A percentile compares a stretch with the other conserved stretches of the same genome.
Conservation (phyloP, 2,888 invertebrate genomes). For the Heliconius ethilla region DNA sequence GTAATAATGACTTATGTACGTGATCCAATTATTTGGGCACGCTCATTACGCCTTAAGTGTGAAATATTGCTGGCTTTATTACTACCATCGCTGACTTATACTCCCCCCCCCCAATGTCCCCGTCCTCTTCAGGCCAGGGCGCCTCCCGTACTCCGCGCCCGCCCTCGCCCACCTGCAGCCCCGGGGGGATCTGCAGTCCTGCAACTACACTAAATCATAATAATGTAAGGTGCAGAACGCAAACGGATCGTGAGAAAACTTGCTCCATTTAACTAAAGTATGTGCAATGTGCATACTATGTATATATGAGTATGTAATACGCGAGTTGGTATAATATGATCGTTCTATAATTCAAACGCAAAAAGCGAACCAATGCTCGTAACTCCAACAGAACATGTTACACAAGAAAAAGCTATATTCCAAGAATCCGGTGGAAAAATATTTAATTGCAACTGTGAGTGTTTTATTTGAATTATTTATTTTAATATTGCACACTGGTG, state of each 20-base stretch:
- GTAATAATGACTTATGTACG: constrained; percentile 84
- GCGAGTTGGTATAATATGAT: neutral
- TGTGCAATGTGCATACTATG: constrained; percentile 34
- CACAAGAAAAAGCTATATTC: constrained; percentile 34
- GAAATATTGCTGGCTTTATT: constrained; percentile 82
- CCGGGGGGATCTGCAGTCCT: constrained; percentile 62
- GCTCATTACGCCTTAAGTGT: constrained; percentile 83
- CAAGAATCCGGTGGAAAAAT: constrained; percentile 39
- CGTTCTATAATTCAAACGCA: constrained; percentile 33
- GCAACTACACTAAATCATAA: constrained; percentile 79
- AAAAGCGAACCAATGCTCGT: constrained; percentile 31
- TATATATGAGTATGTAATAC: neutral
- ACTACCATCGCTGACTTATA: constrained; percentile 71
- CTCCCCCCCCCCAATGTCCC: constrained; percentile 33
- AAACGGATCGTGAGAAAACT: constrained; percentile 50
- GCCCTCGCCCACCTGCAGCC: constrained; percentile 42
- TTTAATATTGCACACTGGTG: constrained; percentile 32
- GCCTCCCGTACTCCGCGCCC: constrained; percentile 44
- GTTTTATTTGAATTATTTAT: constrained; percentile 29
- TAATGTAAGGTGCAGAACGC: constrained; percentile 71
- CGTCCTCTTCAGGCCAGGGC: constrained; percentile 15
- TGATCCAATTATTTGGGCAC: constrained; percentile 83
- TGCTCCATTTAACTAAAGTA: constrained; percentile 44
- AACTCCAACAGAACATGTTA: constrained; percentile 32
- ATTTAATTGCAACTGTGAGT: constrained; percentile 36